These are phyloP conservation scores for Lethrus apterus DNA, from an alignment of 1,140 invertebrate genomes.

Conservation along the genomic window DNA sequence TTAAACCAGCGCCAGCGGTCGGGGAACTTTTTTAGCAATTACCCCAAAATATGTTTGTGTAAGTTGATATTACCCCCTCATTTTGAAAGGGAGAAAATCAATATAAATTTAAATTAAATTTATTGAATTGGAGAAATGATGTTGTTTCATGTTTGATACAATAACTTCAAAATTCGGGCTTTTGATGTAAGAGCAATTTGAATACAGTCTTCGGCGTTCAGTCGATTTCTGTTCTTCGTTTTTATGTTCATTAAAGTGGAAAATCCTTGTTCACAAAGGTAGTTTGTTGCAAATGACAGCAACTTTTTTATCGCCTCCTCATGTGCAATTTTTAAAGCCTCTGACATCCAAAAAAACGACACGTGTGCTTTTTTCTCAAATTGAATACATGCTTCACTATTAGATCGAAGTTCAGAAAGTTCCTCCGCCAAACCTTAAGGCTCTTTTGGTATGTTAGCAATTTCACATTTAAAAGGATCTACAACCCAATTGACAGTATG, in stretches of 20 bases:
- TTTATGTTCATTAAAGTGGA: constrained; percentile 23
- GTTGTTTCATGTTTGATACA: constrained; percentile 8
- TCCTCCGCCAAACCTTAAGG: constrained; percentile 16
- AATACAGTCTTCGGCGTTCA: constrained; percentile 14
- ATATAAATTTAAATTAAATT: too few relatives aligned
- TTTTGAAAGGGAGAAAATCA: too few relatives aligned
- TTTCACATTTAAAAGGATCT: constrained; percentile 24
- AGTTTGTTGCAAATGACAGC: constrained; percentile 22
- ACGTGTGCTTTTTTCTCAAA: too few relatives aligned
- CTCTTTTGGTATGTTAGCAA: constrained; percentile 17
- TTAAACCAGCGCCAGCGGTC: too few relatives aligned
- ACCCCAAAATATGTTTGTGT: too few relatives aligned
- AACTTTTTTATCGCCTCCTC: constrained; percentile 24
- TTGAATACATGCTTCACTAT: too few relatives aligned
- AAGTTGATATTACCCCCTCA: too few relatives aligned
- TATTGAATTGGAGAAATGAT: too few relatives aligned
- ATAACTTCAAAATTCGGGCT: constrained; percentile 15
- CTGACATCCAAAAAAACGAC: too few relatives aligned
- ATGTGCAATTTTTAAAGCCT: too few relatives aligned
- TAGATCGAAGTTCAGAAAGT: too few relatives aligned
- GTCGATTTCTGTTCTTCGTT: constrained; percentile 14
- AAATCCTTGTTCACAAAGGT: constrained; percentile 20
- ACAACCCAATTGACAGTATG: constrained; percentile 22
- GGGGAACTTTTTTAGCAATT: too few relatives aligned
- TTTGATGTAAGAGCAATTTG: constrained; percentile 16